Conservation (phyloP, 2,888 invertebrate genomes). For the Oligia fasciuncula region DNA sequence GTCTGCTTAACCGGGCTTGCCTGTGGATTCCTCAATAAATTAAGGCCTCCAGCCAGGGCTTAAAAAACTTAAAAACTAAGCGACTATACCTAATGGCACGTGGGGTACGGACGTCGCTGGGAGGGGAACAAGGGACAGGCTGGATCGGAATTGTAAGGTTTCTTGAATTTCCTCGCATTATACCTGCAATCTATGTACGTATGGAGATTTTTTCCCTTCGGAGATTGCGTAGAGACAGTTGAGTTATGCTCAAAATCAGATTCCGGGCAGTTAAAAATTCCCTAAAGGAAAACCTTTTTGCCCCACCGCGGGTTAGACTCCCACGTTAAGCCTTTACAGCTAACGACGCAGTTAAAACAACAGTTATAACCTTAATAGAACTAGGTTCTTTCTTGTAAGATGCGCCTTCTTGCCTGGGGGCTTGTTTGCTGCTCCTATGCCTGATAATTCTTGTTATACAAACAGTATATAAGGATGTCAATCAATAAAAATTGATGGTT, state of each 20-base stretch:
- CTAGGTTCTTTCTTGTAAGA: neutral
- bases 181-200: neutral
- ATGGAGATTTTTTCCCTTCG: neutral
- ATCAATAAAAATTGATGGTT: neutral
- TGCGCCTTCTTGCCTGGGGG: neutral
- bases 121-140: too few species aligned
- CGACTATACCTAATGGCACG: too few species aligned
- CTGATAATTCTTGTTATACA: too few species aligned
- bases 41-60: too few species aligned
- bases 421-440: neutral
- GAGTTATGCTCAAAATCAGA: too few species aligned
- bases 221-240: neutral
- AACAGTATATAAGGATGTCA: neutral
- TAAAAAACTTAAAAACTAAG: too few species aligned
- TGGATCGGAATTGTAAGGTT: conserved; percentile 43
- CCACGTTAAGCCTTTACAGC: neutral
- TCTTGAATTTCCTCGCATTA: neutral
- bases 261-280: too few species aligned
- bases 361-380: neutral
- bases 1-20: too few species aligned
- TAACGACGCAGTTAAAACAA: neutral
- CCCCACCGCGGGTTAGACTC: neutral
- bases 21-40: too few species aligned
- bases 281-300: neutral
- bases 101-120: too few species aligned